A percentile compares a stretch with the other conserved stretches of the same genome.
Conservation (phyloP, 2,888 invertebrate species). For the Neoaliturus tenellus region DNA sequence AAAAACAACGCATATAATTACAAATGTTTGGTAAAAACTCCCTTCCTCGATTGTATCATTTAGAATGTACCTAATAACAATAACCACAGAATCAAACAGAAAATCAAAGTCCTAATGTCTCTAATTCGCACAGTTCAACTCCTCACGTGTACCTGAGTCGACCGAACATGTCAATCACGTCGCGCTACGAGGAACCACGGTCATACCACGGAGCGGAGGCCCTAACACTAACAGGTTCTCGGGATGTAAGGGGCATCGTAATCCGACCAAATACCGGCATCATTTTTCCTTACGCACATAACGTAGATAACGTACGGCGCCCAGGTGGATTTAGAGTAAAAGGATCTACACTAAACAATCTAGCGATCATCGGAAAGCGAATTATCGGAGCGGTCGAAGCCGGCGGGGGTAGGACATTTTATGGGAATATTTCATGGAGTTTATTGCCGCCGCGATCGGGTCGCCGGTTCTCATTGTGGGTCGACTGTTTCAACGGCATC, state of each 20-base stretch:
- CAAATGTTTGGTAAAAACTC: too few species aligned
- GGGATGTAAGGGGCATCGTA: constrained; percentile 20
- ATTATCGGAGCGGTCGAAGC: constrained; percentile 37
- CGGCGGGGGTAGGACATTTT: constrained; percentile 45
- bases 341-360: constrained; percentile 47
- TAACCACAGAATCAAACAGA: too few species aligned
- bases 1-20: too few species aligned
- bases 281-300: constrained; percentile 44
- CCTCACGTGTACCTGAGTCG: too few species aligned
- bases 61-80: too few species aligned
- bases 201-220: too few species aligned
- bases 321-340: constrained; percentile 32
- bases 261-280: constrained; percentile 24
- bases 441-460: constrained; percentile 37
- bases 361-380: constrained; percentile 46
- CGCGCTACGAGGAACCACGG: too few species aligned
- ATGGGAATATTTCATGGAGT: constrained; percentile 47
- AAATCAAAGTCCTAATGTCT: too few species aligned
- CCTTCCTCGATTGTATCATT: too few species aligned
- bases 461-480: constrained; percentile 6
- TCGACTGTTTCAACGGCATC: constrained; percentile 47
- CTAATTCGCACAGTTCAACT: too few species aligned
- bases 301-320: constrained; percentile 22
- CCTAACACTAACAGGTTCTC: constrained; percentile 21
- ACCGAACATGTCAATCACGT: too few species aligned